Percentiles rank a stretch among this genome's conserved stretches.
These are phyloP conservation scores for Xyrichtys novacula DNA, from an alignment of 2,797 vertebrate genomes.

Conservation along the genomic window DNA sequence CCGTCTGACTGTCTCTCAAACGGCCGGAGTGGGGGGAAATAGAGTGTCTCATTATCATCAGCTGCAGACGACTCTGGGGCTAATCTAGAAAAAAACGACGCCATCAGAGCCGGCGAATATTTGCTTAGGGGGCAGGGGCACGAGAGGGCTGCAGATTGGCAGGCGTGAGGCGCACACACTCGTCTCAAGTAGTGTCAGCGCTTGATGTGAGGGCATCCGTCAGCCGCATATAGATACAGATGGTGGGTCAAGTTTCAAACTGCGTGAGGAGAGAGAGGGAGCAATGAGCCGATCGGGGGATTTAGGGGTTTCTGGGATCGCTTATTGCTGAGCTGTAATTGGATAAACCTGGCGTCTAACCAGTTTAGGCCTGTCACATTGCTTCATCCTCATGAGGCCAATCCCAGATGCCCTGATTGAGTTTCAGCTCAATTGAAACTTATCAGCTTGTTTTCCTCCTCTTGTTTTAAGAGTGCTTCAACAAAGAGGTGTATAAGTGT, in stretches of 20 bases:
- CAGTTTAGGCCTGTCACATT: constrained; percentile 83
- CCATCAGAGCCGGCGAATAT: constrained; percentile 72
- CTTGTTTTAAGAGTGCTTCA: constrained; percentile 47
- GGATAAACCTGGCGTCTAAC: constrained; percentile 79
- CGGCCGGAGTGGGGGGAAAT: constrained; percentile 71
- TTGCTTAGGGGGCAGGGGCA: constrained; percentile 65
- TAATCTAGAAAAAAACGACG: constrained; percentile 71
- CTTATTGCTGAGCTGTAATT: constrained; percentile 83
- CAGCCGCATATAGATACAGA: constrained; percentile 65
- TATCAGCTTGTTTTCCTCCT: constrained; percentile 51
- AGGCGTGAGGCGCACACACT: constrained; percentile 52
- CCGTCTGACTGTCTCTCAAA: constrained; percentile 73
- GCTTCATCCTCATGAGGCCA: constrained; percentile 77
- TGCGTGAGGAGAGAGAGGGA: constrained; percentile 49
- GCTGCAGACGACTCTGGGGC: constrained; percentile 71
- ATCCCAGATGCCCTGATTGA: constrained; percentile 76
- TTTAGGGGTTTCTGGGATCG: constrained; percentile 71
- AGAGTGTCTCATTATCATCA: constrained; percentile 78
- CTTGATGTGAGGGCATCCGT: constrained; percentile 54
- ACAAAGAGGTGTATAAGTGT: constrained; percentile 25
- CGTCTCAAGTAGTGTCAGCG: constrained; percentile 65
- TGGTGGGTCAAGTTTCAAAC: constrained; percentile 76
- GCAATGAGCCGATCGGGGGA: constrained; percentile 59
- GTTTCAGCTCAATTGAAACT: constrained; percentile 80
- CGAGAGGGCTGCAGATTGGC: constrained; percentile 48